Evolutionary conservation across 2,888 invertebrate species (phyloP), one percentile per base, ranked within the genome.

Genomic region (Sarcophaga subvicina): DNA sequence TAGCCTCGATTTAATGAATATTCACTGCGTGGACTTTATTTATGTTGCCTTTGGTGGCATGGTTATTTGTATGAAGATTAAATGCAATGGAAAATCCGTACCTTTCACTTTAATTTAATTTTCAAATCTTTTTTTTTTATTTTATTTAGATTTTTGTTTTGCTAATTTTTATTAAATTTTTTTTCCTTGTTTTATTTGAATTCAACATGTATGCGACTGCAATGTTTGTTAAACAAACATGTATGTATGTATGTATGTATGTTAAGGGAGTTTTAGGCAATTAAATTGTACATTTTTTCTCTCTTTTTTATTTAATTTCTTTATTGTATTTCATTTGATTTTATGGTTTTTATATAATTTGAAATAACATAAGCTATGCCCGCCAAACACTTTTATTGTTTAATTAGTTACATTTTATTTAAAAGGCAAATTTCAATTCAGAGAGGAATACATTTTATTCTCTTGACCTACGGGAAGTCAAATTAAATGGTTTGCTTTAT

Each of bases 31-130:
- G 14, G 12, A 49, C 11, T 49, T 49, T n/a, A 49, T 10, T 66
- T 54, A 22, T 66, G 47, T 37, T 37, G 37, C 37, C 59, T 62
- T 45, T 59, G 1, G 20, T 12, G 4, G 11, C 25, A 22, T 11
- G 17, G 25, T 14, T 20, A 20, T n/a, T 45, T 64, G 49, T 25
- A 72, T 67, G 71, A 79, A 64, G 14, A 75, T 79, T 60, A 45
- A 75, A 75, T 47, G 10, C 14, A 66, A 66, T 59, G 25, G 20
- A 75, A 63, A 76, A 60, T n/a, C 17, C 17, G 17, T 54, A 69
- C 83, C 83, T 83, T 86, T 86, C 86, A 83, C 83, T 86, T 83
- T 77, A 83, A 67, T 83, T 59, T 71, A 47, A 73, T 62, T 73
- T 27, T 37, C 37, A 10, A 2, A 37, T 75, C 45, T 70, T n/a